Evolutionary conservation across 2,888 invertebrate genomes (phyloP).

Genomic region (Automeris io): DNA sequence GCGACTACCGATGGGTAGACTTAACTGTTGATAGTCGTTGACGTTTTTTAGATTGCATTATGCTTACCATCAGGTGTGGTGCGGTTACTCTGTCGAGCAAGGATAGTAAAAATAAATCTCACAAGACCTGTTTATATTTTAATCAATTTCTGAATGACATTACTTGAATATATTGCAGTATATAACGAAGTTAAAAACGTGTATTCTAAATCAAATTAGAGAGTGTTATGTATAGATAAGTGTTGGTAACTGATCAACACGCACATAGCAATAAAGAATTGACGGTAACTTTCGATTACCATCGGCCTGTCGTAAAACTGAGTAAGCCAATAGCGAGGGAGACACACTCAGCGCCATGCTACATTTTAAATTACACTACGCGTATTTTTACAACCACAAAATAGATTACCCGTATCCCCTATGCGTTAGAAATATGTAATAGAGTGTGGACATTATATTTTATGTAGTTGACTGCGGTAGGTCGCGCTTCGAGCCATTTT

Average conservation of each 20-base stretch:
- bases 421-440: conserved; percentile 43
- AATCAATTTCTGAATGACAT: too few relatives aligned
- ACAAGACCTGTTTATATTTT: too few relatives aligned
- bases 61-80: too few relatives aligned
- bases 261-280: conserved; percentile 19
- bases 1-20: too few relatives aligned
- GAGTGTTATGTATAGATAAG: too few relatives aligned
- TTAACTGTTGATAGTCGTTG: too few relatives aligned
- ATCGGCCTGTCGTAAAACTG: conserved; percentile 29
- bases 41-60: too few relatives aligned
- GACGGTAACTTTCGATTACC: conserved; percentile 37
- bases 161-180: too few relatives aligned
- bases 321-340: conserved; percentile 24
- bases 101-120: too few relatives aligned
- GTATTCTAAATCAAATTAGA: too few relatives aligned
- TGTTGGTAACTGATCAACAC: conserved; percentile 6
- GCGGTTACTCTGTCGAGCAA: too few relatives aligned
- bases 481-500: conserved; percentile 13
- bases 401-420: conserved; percentile 67
- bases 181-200: too few relatives aligned
- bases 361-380: conserved; percentile 6
- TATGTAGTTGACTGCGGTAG: conserved; percentile 29
- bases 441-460: conserved; percentile 12
- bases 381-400: conserved; percentile 46
- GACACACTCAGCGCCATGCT: conserved; percentile 22